Evolutionary conservation across 2,113 vertebrate species (phyloP), one percentile per base, ranked within the genome.

Genomic region (Stigmatopora argus): DNA sequence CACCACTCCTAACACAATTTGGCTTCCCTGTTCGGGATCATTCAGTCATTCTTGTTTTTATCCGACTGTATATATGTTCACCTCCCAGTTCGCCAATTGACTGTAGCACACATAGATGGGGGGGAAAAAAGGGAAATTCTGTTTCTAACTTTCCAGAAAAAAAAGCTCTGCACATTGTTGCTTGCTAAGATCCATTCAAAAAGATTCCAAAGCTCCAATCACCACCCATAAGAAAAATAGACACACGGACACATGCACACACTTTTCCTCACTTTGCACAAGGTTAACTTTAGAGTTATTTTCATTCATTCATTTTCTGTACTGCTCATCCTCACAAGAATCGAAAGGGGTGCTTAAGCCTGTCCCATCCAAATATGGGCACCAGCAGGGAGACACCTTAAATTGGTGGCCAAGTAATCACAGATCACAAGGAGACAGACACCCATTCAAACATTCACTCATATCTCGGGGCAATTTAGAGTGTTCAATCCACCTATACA

Each of bases 11-110:
- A 2, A 13, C 46, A 15, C 12, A 26, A 52, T 21, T 44, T 35
- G 26, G 56, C 34, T 45, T 61, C 46, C 47, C 55, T 60, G 46
- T 47, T 57, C 51, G 4, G 45, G 45, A 58, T 70, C 53, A 26
- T 19, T 48, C 44, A 34, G 41, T 64, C 62, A 9, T 19, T 64
- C 31, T 63, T 46, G 38, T 47, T 51, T 47, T 23, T 5, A 35
- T 11, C 26, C 19, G 23, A 34, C 31, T 38, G 34, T 23, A 51
- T 23, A 51, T 51, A 23, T 23, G n/a, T 23, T 21, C 26, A 58
- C 8, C 34, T 21, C 47, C 45, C 35, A 63, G 49, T 38, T 55
- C 19, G 52, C 15, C 44, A 49, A 59, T 23, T 48, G 31, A 59
- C 57, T 45, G 38, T 21, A 61, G n/a, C n/a, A 23, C 13, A 17